Evolutionary conservation across 1,140 invertebrate genomes (phyloP).

Genomic region (Megalonaias nervosa): DNA sequence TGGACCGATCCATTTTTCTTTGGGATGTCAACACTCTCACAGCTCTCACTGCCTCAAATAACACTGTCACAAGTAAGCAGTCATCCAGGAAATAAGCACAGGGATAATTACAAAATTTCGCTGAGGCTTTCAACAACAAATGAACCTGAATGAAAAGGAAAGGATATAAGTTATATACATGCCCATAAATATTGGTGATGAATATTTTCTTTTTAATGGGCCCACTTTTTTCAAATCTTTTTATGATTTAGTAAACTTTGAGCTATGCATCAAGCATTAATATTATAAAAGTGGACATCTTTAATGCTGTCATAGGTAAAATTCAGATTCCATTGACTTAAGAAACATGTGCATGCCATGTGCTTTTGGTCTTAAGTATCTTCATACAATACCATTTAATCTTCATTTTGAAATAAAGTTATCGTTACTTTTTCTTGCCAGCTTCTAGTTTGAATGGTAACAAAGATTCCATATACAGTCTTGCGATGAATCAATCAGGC

Average conservation of each 20-base stretch:
- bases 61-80: slow-evolving; percentile 95
- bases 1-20: slow-evolving; percentile 97
- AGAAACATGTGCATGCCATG: too few species aligned
- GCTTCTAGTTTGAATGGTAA: slow-evolving; percentile 96
- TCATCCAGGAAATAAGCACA: background rate
- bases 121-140: background rate
- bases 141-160: background rate
- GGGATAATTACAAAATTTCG: background rate
- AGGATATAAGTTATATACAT: background rate
- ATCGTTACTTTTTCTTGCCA: slow-evolving; percentile 65
- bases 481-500: slow-evolving; percentile 98
- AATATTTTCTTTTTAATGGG: background rate
- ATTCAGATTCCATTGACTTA: too few species aligned
- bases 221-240: background rate
- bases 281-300: too few species aligned
- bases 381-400: background rate
- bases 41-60: slow-evolving; percentile 97
- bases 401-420: background rate
- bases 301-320: too few species aligned
- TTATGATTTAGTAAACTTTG: too few species aligned
- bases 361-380: too few species aligned
- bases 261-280: too few species aligned
- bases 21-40: slow-evolving; percentile 99
- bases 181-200: background rate
- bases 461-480: slow-evolving; percentile 98